phyloP scores from a whole-genome alignment of 1,140 invertebrate genomes.

The Chelonus insularis region DNA sequence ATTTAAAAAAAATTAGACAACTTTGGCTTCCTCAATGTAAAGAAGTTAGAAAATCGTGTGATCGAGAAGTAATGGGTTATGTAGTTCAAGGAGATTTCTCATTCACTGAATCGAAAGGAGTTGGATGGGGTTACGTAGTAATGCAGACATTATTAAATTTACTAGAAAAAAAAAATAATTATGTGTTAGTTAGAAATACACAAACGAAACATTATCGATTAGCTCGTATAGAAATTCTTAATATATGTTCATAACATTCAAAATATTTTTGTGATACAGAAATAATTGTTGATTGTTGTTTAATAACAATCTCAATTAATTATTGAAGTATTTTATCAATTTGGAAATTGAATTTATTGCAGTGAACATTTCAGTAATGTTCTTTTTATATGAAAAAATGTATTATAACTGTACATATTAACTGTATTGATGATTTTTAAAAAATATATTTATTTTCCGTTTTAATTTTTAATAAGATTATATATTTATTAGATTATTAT shows the following conservation, averaged over 20 bases:
- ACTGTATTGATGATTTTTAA: no score
- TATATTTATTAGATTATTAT: no score
- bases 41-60: constrained; percentile 65
- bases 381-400: no score
- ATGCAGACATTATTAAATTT: constrained; percentile 62
- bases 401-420: no score
- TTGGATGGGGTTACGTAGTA: constrained; percentile 71
- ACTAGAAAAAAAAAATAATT: constrained; percentile 41
- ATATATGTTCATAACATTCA: constrained; percentile 21
- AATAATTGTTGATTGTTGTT: no score
- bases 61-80: constrained; percentile 74
- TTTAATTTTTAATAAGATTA: no score
- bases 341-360: no score
- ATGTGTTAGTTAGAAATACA: constrained; percentile 58
- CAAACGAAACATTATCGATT: constrained; percentile 58
- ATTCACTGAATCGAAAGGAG: constrained; percentile 66
- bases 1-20: constrained; percentile 66
- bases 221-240: constrained; percentile 53
- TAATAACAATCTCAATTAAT: no score
- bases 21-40: constrained; percentile 69
- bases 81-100: constrained; percentile 71
- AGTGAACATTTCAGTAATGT: no score
- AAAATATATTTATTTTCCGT: no score
- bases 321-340: no score
- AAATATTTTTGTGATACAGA: no score